These are phyloP conservation scores for Pterocles gutturalis DNA, from an alignment of 2,113 vertebrate genomes.

Conservation along the genomic window DNA sequence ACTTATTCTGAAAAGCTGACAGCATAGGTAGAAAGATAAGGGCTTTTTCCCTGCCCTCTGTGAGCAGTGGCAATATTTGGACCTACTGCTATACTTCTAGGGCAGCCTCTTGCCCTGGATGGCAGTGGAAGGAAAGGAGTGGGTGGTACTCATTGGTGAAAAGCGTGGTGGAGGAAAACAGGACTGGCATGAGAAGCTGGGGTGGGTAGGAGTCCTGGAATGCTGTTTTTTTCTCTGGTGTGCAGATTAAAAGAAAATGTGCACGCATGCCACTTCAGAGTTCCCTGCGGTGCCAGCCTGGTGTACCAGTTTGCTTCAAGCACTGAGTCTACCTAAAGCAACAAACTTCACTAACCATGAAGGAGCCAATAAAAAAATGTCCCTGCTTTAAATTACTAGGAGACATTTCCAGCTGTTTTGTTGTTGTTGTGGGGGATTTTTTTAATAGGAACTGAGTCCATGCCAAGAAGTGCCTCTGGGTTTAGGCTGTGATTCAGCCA, in stretches of 20 bases:
- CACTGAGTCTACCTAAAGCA: not conserved
- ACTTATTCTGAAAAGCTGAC: not conserved
- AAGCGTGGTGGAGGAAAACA: not conserved
- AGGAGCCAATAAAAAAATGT: not conserved
- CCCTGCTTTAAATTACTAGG: not conserved
- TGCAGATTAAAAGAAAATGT: not conserved
- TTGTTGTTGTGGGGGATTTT: not conserved
- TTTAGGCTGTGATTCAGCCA: not conserved
- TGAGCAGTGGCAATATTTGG: not conserved
- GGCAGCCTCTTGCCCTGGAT: not conserved
- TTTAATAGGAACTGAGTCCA: not conserved
- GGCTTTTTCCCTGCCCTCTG: not conserved
- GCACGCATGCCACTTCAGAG: not conserved
- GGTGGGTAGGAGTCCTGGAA: not conserved
- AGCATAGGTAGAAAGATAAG: not conserved
- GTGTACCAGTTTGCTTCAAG: not conserved
- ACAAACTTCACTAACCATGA: not conserved
- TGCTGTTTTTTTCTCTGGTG: not conserved
- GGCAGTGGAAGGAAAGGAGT: not conserved
- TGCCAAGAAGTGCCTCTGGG: not conserved
- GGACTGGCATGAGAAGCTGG: not conserved
- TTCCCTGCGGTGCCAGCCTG: not conserved
- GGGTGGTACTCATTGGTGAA: not conserved
- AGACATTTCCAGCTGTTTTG: not conserved
- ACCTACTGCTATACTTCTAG: accelerated